Evolutionary conservation across 2,888 invertebrate species (phyloP).

Genomic region (Opisthograptis luteolata): DNA sequence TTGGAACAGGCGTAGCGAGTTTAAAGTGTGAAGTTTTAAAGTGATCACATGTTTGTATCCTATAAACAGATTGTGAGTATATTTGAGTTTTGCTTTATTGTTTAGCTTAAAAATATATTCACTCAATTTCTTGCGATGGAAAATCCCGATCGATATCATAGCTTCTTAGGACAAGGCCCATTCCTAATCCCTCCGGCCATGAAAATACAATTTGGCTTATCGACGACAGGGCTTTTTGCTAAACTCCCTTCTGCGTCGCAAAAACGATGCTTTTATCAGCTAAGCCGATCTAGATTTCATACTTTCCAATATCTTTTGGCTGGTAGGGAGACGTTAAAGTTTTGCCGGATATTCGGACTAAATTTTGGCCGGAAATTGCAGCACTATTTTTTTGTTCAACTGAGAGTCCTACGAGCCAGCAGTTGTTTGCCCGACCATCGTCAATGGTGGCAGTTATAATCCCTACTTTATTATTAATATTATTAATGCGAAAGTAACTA

Average conservation of each 20-base stretch:
- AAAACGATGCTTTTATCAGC: conserved; percentile 33
- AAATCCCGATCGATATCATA: conserved; percentile 8
- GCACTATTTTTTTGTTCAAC: not conserved
- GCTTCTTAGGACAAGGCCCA: conserved; percentile 19
- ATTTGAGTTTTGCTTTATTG: too few species aligned
- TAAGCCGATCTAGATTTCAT: conserved; percentile 33
- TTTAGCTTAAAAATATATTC: too few species aligned
- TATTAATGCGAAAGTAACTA: too few species aligned
- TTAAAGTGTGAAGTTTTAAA: too few species aligned
- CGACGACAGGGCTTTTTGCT: conserved; percentile 23
- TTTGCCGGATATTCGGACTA: not conserved
- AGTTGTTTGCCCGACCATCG: not conserved
- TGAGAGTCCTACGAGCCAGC: too few species aligned
- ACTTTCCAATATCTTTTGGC: conserved; percentile 21
- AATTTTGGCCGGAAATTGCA: not conserved
- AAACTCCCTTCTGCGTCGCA: conserved; percentile 23
- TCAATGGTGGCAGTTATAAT: not conserved
- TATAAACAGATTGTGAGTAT: not conserved
- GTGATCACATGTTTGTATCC: not conserved
- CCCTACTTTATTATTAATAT: too few species aligned
- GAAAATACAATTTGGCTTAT: conserved; percentile 31
- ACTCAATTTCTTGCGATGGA: conserved; percentile 9
- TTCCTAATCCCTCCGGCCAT: conserved; percentile 17
- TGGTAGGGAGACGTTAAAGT: not conserved
- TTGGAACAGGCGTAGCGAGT: too few species aligned